Evolutionary conservation across 2,888 invertebrate genomes (phyloP).

Genomic region (Dione vanillae): DNA sequence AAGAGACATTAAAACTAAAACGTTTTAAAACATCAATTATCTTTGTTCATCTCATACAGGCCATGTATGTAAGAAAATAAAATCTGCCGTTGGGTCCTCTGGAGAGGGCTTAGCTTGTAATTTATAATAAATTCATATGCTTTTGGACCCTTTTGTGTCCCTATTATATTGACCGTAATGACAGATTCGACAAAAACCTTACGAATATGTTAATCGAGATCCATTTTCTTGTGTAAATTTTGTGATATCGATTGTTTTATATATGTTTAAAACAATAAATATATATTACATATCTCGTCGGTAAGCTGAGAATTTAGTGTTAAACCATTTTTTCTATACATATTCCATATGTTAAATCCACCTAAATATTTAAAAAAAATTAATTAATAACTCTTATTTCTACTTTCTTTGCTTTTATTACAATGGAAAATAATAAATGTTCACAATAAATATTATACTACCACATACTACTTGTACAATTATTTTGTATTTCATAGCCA

Average conservation of each 20-base stretch:
- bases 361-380: too few species aligned
- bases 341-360: too few species aligned
- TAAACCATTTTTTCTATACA: too few species aligned
- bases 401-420: too few species aligned
- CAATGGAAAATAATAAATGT: background rate
- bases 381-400: too few species aligned
- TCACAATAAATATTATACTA: background rate
- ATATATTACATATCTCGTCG: too few species aligned
- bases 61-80: conserved; percentile 53
- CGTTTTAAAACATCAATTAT: conserved; percentile 41
- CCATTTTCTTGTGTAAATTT: conserved; percentile 3
- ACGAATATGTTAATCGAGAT: conserved; percentile 18
- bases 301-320: too few species aligned
- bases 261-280: too few species aligned
- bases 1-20: background rate
- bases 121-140: conserved; percentile 66
- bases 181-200: conserved; percentile 42
- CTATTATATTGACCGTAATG: conserved; percentile 44
- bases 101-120: conserved; percentile 55
- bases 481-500: conserved; percentile 10
- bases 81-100: conserved; percentile 47
- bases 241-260: background rate
- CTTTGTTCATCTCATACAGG: conserved; percentile 37
- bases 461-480: background rate
- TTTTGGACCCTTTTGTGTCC: conserved; percentile 49